Base-by-base conservation (phyloP, 2,797 vertebrate species). In the Erethizon dorsatum region DNA sequence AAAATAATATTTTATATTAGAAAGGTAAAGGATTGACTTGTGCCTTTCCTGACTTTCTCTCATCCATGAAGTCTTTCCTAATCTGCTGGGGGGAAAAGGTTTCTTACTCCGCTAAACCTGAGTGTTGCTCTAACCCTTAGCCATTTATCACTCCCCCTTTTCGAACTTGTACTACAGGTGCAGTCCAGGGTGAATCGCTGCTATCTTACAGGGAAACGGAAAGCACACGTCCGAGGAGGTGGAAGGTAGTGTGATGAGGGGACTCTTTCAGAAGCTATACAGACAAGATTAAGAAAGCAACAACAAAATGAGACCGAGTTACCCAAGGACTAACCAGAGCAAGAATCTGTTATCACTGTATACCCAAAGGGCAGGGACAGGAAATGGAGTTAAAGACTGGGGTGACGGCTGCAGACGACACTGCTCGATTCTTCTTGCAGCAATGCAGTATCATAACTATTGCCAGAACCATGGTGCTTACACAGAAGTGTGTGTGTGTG, bases 91-190 rank as follows among this genome's bases (percentile, higher is more conserved):
- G 78, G 20, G 75, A 86, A 96, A 86, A n/a, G 20, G 91, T 61
- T 12, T 87, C n/a, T 96, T 82, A 79, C 24, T 85, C 17, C 17
- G 83, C 18, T 75, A 80, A 86, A 37, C 7, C 28, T 14, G 41
- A 71, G 8, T 24, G 20, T 45, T 79, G 54, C 54, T 83, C 14
- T 92, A 59, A 75, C n/a, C 11, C 8, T 1, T 13, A 37, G 47
- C 45, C 79, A 69, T 73, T 56, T 75, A 85, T 88, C 67, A 91
- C 45, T 93, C 90, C 88, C 85, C 10, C 33, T 92, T 84, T 61
- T 31, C 50, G 65, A 9, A 73, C 50, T 90, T 45, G 12, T 56
- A 20, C 28, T 56, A 57, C 57, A 93, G 20, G 14, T 69, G 11
- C 78, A 88, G 95, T 63, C 33, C 6, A 59, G 90, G 45, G 12